Percentiles rank a stretch among this genome's conserved stretches.
These are phyloP conservation scores for Ochlodes sylvanus DNA, from an alignment of 2,888 invertebrate species.

Conservation along the genomic window DNA sequence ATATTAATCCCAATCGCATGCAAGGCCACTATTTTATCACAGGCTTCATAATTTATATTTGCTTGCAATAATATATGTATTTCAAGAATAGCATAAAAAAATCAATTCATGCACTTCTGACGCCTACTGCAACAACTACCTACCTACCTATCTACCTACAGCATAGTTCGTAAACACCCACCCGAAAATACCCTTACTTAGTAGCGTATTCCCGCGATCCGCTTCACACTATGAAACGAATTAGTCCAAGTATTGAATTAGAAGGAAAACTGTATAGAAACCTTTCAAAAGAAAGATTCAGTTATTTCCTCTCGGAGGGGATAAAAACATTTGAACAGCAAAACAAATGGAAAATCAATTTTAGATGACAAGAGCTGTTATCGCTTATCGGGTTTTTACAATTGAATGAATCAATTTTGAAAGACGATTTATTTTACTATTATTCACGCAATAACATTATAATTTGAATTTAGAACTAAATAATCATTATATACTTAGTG, in stretches of 20 bases:
- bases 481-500: too few species aligned
- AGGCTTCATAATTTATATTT: too few species aligned
- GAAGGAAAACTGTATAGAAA: constrained; percentile 11
- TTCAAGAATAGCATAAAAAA: too few species aligned
- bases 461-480: background rate
- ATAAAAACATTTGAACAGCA: constrained; percentile 22
- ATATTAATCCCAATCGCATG: too few species aligned
- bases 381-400: constrained; percentile 25
- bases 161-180: background rate
- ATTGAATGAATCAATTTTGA: constrained; percentile 14
- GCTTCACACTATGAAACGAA: background rate
- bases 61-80: too few species aligned
- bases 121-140: too few species aligned
- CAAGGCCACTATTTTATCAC: too few species aligned
- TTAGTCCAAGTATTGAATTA: constrained; percentile 2
- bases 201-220: background rate
- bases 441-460: background rate
- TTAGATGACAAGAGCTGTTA: constrained; percentile 19
- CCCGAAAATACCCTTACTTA: background rate
- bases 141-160: too few species aligned
- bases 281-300: constrained; percentile 13
- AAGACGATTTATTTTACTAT: constrained; percentile 2
- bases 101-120: too few species aligned
- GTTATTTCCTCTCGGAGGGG: constrained; percentile 14
- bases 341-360: constrained; percentile 33